Evolutionary conservation across 2,797 vertebrate species (phyloP).

Genomic region (Gallinago solitaria): DNA sequence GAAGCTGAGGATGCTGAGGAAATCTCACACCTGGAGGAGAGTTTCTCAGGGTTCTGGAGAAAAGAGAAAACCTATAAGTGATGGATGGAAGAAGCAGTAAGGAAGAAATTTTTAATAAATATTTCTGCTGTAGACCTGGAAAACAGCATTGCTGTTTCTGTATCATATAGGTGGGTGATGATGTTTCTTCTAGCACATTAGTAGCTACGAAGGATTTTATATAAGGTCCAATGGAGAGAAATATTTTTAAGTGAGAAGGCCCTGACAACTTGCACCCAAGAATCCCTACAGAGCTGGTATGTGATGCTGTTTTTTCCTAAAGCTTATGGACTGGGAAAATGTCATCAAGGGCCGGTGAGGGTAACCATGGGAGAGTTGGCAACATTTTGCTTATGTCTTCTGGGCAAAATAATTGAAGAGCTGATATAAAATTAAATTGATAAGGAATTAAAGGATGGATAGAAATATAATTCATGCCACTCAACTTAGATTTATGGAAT

Average conservation of each 20-base stretch:
- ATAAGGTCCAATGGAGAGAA: not conserved
- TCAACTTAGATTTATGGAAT: constrained; percentile 49
- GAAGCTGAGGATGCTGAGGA: not conserved
- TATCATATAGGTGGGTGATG: not conserved
- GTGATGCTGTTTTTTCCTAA: not conserved
- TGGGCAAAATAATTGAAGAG: not conserved
- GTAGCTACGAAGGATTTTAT: not conserved
- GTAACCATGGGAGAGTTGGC: not conserved
- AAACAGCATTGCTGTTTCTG: not conserved
- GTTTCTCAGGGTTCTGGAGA: not conserved
- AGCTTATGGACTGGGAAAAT: not conserved
- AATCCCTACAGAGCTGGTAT: not conserved
- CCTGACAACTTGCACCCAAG: not conserved
- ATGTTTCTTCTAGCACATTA: not conserved
- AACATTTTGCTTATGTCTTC: constrained; percentile 5
- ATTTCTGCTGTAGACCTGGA: not conserved
- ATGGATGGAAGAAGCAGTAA: not conserved
- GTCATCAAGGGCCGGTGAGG: not conserved
- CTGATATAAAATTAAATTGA: not conserved
- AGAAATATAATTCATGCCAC: constrained; percentile 21
- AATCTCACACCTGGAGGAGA: not conserved
- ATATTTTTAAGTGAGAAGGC: not conserved
- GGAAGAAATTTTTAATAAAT: not conserved
- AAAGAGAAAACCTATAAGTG: not conserved
- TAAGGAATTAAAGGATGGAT: constrained; percentile 35